These are phyloP conservation scores for Eciton burchellii DNA, from an alignment of 1,140 invertebrate species.

Conservation along the genomic window DNA sequence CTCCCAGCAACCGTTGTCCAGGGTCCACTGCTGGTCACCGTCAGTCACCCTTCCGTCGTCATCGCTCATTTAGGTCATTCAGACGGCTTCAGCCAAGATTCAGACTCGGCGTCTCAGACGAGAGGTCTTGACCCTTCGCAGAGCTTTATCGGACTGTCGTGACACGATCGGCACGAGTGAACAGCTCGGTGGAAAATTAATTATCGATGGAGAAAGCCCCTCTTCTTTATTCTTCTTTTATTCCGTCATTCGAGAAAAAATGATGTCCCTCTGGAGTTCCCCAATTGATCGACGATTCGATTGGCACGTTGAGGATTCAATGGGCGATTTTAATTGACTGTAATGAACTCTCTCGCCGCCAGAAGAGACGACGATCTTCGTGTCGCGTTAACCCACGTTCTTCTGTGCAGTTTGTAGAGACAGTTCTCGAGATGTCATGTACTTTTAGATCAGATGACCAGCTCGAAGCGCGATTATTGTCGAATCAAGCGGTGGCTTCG, in stretches of 20 bases:
- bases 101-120: slow-evolving; percentile 14
- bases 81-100: slow-evolving; percentile 61
- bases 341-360: neutral
- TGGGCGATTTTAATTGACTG: slow-evolving; percentile 47
- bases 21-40: slow-evolving; percentile 67
- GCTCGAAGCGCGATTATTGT: slow-evolving; percentile 56
- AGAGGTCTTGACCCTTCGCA: neutral
- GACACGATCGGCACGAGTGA: neutral
- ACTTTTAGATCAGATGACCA: neutral
- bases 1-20: slow-evolving; percentile 48
- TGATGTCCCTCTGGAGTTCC: neutral
- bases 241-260: too few species aligned
- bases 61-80: slow-evolving; percentile 84
- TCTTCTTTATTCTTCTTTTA: neutral
- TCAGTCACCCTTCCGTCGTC: slow-evolving; percentile 77
- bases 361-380: neutral
- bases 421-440: neutral
- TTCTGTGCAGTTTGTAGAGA: slow-evolving; percentile 1
- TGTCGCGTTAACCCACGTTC: neutral
- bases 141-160: neutral
- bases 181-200: slow-evolving; percentile 10
- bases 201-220: slow-evolving; percentile 15
- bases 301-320: slow-evolving; percentile 1
- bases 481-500: slow-evolving; percentile 52
- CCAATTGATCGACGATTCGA: neutral